Base-by-base conservation (phyloP, 1,140 invertebrate genomes). In the Galendromus occidentalis region DNA sequence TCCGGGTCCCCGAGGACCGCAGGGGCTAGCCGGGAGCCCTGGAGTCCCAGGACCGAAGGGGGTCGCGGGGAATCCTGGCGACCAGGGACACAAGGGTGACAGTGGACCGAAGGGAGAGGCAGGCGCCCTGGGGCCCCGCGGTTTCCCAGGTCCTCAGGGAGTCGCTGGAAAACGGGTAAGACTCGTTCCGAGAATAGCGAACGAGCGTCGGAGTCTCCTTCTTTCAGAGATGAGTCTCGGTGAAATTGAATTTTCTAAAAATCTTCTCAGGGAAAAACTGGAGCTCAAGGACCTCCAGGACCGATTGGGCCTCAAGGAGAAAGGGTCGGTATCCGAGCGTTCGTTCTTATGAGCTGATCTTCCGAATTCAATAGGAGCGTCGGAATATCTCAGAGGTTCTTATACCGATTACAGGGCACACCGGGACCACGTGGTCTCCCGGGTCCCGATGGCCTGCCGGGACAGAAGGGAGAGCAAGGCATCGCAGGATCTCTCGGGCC, bases 121-220 rank as follows among this genome's bases (percentile, higher is more conserved):
- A 2, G 51, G 51, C 17, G 51, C 51, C 17, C 25, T 22, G 17
- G 51, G 69, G 28, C 69, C 68, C 2, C 63, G 69, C 28, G 69
- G 69, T 7, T 42, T 69, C 42, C 66, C 68, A 55, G 69, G 69
- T 30, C 65, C 67, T 25, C 66, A 66, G 12, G 69, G 69, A 44
- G 42, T 42, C 30, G 18, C 29, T 18, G 71, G 70, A 30, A 67
- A 68, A 14, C 2, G 55, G 28, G 51, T 59, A 59, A 59, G 14
- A 39, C 4, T 9, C 4, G 9, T 39, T 39, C 33, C 33, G 9
- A 6, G 33, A 39, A 39, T 39, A 6, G 4, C 33, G 33, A 4
- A 4, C 33, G 33, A 39, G 9, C 4, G 9, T 9, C 9, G 4
- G 4, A 39, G 33, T 39, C n/a, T n/a, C n/a, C n/a, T n/a, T n/a